Conservation (phyloP, 2,113 vertebrate species). For the Leucoraja erinaceus region DNA sequence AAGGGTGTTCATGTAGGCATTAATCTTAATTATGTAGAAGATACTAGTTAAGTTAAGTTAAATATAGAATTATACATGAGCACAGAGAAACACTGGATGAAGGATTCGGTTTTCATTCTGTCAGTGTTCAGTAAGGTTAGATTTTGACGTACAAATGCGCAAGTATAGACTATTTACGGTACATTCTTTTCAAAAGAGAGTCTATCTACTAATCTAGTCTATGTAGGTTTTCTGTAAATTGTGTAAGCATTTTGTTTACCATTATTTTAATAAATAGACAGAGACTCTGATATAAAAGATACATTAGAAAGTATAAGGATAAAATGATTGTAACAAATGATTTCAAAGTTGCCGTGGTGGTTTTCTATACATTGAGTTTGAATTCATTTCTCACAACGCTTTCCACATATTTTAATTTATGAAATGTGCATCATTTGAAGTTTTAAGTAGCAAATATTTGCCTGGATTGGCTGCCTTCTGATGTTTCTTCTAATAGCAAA, state of each 20-base stretch:
- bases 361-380: not conserved
- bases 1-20: not conserved
- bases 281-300: not conserved
- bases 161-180: not conserved
- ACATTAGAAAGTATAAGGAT: not conserved
- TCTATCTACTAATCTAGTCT: too few relatives aligned
- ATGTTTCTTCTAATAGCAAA: not conserved
- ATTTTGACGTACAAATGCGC: not conserved
- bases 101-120: not conserved
- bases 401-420: not conserved
- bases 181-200: not conserved
- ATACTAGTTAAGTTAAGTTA: not conserved
- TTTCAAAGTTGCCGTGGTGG: not conserved
- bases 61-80: not conserved
- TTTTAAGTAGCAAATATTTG: not conserved
- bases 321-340: not conserved
- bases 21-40: not conserved
- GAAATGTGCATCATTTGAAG: not conserved
- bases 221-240: not conserved
- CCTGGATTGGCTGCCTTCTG: not conserved
- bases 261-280: not conserved
- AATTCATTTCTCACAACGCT: not conserved
- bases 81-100: not conserved
- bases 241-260: not conserved
- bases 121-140: not conserved